phyloP scores from a whole-genome alignment of 64 coral and sea anemone species.

The Dendrophyllia cribrosa region DNA sequence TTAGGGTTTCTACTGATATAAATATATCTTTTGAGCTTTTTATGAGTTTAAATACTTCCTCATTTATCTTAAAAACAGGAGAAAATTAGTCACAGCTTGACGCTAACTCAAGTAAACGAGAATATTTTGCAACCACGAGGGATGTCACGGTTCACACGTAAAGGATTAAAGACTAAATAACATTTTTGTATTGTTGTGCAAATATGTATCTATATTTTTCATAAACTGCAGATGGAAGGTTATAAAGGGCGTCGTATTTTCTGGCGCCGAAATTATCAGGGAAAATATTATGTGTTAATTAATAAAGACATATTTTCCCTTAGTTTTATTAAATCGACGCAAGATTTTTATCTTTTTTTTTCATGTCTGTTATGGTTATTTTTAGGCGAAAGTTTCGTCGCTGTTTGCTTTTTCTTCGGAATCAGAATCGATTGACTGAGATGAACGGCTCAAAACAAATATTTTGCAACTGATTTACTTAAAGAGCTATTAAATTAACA shows the following conservation, averaged over 20 bases:
- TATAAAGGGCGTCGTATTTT: neutral
- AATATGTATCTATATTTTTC: neutral
- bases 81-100: conserved; percentile 15
- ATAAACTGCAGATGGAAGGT: neutral
- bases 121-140: neutral
- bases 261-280: neutral
- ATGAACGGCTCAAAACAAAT: neutral
- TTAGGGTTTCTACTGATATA: too few relatives aligned
- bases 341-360: neutral
- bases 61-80: too few relatives aligned
- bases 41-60: too few relatives aligned
- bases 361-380: neutral
- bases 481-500: neutral
- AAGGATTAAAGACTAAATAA: neutral
- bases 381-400: neutral
- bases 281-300: conserved; percentile 2
- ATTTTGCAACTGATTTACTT: neutral
- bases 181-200: neutral
- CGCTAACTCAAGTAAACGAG: neutral
- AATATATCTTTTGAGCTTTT: too few relatives aligned
- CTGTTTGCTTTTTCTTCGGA: neutral
- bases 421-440: neutral
- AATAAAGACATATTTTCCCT: neutral
- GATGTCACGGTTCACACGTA: too few relatives aligned
- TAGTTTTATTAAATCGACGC: conserved; percentile 3